Evolutionary conservation across 2,888 invertebrate species (phyloP).

Genomic region (Apamea monoglypha): DNA sequence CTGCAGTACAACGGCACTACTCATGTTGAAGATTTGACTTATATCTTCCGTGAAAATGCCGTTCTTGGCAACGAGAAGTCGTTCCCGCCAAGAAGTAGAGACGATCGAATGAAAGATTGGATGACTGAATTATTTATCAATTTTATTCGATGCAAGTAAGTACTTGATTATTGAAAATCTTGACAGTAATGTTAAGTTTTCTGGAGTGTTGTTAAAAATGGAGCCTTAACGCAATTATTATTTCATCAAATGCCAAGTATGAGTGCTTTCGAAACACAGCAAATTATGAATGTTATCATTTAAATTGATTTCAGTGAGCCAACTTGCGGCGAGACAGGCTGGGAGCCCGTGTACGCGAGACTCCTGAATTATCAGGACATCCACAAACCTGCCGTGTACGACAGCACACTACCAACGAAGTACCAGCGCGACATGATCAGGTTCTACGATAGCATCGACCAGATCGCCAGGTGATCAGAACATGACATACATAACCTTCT

Average conservation of each 20-base stretch:
- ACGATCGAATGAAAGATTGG: constrained; percentile 65
- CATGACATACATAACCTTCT: not conserved
- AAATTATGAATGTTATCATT: not conserved
- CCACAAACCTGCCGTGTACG: constrained; percentile 14
- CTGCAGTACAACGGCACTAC: constrained; percentile 74
- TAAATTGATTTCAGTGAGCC: constrained; percentile 49
- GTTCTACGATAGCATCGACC: constrained; percentile 50
- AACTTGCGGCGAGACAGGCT: constrained; percentile 30
- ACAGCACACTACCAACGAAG: constrained; percentile 39
- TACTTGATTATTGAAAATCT: not conserved
- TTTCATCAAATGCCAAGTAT: not conserved
- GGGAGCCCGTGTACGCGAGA: constrained; percentile 19
- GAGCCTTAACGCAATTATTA: not conserved
- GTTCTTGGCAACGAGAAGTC: constrained; percentile 50
- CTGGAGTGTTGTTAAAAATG: not conserved
- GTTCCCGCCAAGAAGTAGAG: constrained; percentile 45
- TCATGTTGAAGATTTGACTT: constrained; percentile 87
- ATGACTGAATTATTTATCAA: constrained; percentile 61
- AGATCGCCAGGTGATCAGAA: constrained; percentile 48
- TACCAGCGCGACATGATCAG: constrained; percentile 51
- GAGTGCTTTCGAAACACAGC: not conserved
- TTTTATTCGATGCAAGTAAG: constrained; percentile 60
- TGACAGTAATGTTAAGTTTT: not conserved
- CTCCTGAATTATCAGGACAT: constrained; percentile 57
- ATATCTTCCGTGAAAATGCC: constrained; percentile 77